Conservation (phyloP, 2,888 invertebrate species). For the Agonopterix alstromeriana region DNA sequence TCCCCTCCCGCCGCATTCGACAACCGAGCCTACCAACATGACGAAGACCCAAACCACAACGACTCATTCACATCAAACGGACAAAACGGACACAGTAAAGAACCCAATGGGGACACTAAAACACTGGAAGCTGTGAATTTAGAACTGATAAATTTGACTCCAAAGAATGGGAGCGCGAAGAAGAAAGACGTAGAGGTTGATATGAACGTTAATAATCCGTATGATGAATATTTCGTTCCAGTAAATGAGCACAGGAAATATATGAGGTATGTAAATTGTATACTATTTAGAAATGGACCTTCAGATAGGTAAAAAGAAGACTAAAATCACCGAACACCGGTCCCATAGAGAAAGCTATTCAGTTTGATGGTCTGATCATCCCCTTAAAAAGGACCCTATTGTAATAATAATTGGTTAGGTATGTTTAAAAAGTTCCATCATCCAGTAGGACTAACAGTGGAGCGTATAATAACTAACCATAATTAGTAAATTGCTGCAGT, state of each 20-base stretch:
- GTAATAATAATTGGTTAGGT: no score
- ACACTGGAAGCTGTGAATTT: conserved; percentile 85
- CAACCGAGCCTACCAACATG: conserved; percentile 64
- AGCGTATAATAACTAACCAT: no score
- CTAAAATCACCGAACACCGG: no score
- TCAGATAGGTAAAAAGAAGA: no score
- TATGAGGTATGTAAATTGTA: conserved; percentile 81
- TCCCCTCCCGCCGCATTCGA: conserved; percentile 56
- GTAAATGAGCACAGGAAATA: conserved; percentile 91
- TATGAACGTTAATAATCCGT: conserved; percentile 81
- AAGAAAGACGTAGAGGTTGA: conserved; percentile 82
- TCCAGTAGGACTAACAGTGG: no score
- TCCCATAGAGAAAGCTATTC: no score
- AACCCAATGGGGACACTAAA: conserved; percentile 63
- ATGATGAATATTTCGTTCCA: conserved; percentile 90
- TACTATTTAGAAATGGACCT: no score
- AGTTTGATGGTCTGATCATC: no score
- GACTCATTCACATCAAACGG: conserved; percentile 67
- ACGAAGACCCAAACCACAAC: conserved; percentile 67
- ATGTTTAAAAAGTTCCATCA: no score
- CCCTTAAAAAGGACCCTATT: no score
- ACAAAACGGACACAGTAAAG: conserved; percentile 58
- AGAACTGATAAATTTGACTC: conserved; percentile 85
- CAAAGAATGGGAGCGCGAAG: conserved; percentile 75
- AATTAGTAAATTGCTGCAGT: no score